Base-by-base conservation (phyloP, 1,140 invertebrate species). In the Drosophila ficusphila region DNA sequence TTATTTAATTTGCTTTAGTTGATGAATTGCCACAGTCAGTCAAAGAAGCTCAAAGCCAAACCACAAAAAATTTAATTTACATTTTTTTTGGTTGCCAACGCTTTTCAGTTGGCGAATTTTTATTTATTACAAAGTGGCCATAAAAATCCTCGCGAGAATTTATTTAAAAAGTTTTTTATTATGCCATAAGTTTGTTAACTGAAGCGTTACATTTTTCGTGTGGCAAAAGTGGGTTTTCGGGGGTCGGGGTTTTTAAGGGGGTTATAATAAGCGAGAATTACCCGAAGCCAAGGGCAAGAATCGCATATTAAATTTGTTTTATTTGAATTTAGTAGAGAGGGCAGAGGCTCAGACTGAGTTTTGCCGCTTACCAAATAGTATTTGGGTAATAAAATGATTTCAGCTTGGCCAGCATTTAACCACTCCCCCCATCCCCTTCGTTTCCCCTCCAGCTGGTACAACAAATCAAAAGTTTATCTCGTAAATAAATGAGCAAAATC, bases 401-500 rank as follows among this genome's bases (percentile, higher is more conserved):
- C 23, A 44, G 62, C 44, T 60, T 61, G 19, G 48, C 19, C 34
- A 23, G 29, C 21, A 25, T 19, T 48, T 27, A 33, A 21, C 47
- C 34, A 27, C 23, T 23, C 7, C n/a, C 14, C 3, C 33, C 23
- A n/a, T 14, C 31, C 42, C 2, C 11, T 14, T 34, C 21, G 5
- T n/a, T 14, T 31, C 19, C 19, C 38, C 52, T 49, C 48, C 34
- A 39, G 78, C 67, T 68, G 52, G 38, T 65, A 42, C 58, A 76
- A 85, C 77, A 85, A 85, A 85, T 85, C 81, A 88, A 81, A 85
- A 85, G 72, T 85, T 85, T 85, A 81, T 81, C 81, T 73, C 82
- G 64, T 88, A 85, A 88, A 85, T 85, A 85, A 81, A 86, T 77
- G 82, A 81, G 56, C 58, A 76, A 64, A 83, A 64, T 41, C 54